Evolutionary conservation across 2,888 invertebrate species (phyloP).

Genomic region (Ferdinandea cuprea): DNA sequence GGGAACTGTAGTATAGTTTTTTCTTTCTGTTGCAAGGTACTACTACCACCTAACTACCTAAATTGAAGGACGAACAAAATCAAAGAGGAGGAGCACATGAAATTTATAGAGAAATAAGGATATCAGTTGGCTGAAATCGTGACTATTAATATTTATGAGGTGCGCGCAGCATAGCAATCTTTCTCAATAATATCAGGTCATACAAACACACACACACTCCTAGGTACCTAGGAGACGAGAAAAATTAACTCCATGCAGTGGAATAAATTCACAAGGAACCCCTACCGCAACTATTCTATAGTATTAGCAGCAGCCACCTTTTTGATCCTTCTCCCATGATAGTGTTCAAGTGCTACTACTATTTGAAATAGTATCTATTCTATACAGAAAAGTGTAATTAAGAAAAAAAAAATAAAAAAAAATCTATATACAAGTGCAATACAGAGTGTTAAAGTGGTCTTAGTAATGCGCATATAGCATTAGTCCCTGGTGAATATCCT

Average conservation of each 20-base stretch:
- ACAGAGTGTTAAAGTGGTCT: slow-evolving; percentile 38
- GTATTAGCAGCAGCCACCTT: slow-evolving; percentile 38
- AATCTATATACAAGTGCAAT: slow-evolving; percentile 56
- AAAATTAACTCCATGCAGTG: slow-evolving; percentile 70
- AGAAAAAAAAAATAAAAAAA: slow-evolving; percentile 25
- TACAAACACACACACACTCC: slow-evolving; percentile 11
- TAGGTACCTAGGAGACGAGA: no score
- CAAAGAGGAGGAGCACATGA: slow-evolving; percentile 3
- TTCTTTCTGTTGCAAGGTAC: no score
- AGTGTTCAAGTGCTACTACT: slow-evolving; percentile 59
- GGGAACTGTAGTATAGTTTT: slow-evolving; percentile 17
- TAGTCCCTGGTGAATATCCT: slow-evolving; percentile 52
- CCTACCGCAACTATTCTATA: slow-evolving; percentile 36
- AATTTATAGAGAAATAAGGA: slow-evolving; percentile 66
- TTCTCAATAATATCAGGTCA: slow-evolving; percentile 60
- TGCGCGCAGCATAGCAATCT: slow-evolving; percentile 64
- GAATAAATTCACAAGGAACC: slow-evolving; percentile 68
- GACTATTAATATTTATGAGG: slow-evolving; percentile 75
- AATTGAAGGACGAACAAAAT: slow-evolving; percentile 47
- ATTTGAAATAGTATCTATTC: slow-evolving; percentile 38
- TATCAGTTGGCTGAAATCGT: slow-evolving; percentile 68
- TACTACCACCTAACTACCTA: slow-evolving; percentile 1
- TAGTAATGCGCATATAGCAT: slow-evolving; percentile 55
- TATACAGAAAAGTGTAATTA: slow-evolving; percentile 55
- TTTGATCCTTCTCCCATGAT: slow-evolving; percentile 57